phyloP scores from a whole-genome alignment of 2,113 vertebrate species.

The Chamaea fasciata region DNA sequence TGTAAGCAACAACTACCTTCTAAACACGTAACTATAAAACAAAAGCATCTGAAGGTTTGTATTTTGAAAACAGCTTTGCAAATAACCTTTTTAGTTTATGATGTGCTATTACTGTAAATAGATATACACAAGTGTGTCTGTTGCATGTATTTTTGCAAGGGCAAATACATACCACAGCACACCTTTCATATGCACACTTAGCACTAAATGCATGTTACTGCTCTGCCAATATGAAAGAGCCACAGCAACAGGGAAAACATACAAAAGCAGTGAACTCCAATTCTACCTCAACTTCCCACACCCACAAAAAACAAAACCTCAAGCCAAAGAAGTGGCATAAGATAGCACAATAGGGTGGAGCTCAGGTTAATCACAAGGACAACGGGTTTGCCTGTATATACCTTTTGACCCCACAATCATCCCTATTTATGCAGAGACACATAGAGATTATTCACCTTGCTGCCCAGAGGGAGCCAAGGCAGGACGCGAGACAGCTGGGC shows the following conservation, averaged over 20 bases:
- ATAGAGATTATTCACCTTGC: constrained; percentile 27
- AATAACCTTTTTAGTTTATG: background rate
- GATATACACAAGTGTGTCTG: background rate
- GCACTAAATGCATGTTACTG: background rate
- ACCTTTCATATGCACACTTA: background rate
- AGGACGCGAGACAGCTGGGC: background rate
- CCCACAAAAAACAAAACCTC: constrained; percentile 29
- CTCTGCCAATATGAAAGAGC: background rate
- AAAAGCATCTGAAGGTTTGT: background rate
- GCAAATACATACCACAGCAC: background rate
- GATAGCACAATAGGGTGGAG: constrained; percentile 10
- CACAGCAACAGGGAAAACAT: background rate
- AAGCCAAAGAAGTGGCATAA: background rate
- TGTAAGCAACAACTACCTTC: background rate
- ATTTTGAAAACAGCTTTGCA: background rate
- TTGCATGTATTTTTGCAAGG: background rate
- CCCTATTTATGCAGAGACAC: background rate
- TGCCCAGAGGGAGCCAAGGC: background rate
- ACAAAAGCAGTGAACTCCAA: background rate
- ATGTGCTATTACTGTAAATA: background rate
- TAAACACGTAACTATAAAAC: background rate
- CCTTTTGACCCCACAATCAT: constrained; percentile 8
- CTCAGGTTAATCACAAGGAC: background rate
- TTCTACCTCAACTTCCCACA: background rate
- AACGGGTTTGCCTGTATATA: background rate